Conservation (phyloP, 2,113 vertebrate species). For the Osmerus eperlanus region DNA sequence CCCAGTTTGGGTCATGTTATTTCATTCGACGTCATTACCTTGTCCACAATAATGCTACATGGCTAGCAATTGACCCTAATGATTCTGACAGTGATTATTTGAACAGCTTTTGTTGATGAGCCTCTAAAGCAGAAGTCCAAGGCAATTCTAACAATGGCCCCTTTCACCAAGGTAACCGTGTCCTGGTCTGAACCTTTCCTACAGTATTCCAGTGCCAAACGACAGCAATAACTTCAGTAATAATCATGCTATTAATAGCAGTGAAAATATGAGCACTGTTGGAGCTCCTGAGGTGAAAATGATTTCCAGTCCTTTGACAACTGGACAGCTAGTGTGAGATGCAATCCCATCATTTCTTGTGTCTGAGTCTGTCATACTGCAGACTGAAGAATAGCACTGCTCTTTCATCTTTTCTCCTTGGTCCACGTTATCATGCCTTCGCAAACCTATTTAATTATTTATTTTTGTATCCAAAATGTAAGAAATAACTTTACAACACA, state of each 20-base stretch:
- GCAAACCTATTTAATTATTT: too few species aligned
- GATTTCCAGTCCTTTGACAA: constrained; percentile 55
- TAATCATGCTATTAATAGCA: constrained; percentile 61
- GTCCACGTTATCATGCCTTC: not conserved
- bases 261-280: constrained; percentile 52
- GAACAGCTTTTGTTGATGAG: constrained; percentile 54
- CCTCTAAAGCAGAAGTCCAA: constrained; percentile 31
- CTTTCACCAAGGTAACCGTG: constrained; percentile 56
- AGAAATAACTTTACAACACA: not conserved
- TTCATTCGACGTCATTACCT: constrained; percentile 35
- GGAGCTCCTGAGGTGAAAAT: constrained; percentile 48
- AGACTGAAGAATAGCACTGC: constrained; percentile 27
- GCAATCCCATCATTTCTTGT: constrained; percentile 42
- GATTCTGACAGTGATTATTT: constrained; percentile 52
- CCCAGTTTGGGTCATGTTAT: constrained; percentile 43
- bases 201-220: constrained; percentile 30
- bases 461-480: not conserved
- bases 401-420: constrained; percentile 39
- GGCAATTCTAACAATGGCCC: constrained; percentile 49
- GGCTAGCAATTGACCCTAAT: constrained; percentile 42
- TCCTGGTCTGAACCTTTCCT: constrained; percentile 59
- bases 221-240: constrained; percentile 47
- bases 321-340: constrained; percentile 40
- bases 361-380: constrained; percentile 39
- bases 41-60: constrained; percentile 34